Evolutionary conservation across 2,888 invertebrate species (phyloP).

Genomic region (Glaucopsyche alexis): DNA sequence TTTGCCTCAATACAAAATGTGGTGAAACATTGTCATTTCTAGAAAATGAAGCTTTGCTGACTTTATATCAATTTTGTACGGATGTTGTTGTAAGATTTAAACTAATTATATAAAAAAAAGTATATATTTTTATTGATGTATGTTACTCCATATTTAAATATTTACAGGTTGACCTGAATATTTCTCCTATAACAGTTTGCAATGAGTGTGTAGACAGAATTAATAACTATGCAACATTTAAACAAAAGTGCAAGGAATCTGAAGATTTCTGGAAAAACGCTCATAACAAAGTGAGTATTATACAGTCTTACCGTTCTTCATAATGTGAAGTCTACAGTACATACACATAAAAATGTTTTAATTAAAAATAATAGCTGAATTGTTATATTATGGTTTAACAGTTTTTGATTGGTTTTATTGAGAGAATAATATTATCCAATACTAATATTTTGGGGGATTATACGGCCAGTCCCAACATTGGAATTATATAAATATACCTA

Average conservation of each 20-base stretch:
- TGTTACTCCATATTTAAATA: not conserved
- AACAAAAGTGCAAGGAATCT: constrained; percentile 48
- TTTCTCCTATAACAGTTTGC: constrained; percentile 37
- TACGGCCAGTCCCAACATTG: too few relatives aligned
- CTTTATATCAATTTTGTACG: constrained; percentile 50
- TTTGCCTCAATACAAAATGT: constrained; percentile 47
- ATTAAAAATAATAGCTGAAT: too few relatives aligned
- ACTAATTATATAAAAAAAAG: not conserved
- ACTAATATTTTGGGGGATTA: too few relatives aligned
- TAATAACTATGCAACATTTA: constrained; percentile 47
- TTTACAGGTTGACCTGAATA: constrained; percentile 25
- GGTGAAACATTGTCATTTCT: constrained; percentile 40
- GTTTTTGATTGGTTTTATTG: too few relatives aligned
- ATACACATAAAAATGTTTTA: too few relatives aligned
- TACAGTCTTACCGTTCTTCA: not conserved
- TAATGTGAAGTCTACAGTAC: too few relatives aligned
- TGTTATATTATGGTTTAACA: too few relatives aligned
- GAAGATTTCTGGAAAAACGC: constrained; percentile 48
- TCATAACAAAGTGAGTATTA: constrained; percentile 13
- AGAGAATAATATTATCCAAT: too few relatives aligned
- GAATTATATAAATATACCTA: too few relatives aligned
- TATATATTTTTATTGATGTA: not conserved
- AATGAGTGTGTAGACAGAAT: constrained; percentile 46
- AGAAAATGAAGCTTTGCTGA: constrained; percentile 43
- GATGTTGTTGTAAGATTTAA: constrained; percentile 52